Evolutionary conservation across 2,113 vertebrate species (phyloP).

Genomic region (Podocnemis expansa): DNA sequence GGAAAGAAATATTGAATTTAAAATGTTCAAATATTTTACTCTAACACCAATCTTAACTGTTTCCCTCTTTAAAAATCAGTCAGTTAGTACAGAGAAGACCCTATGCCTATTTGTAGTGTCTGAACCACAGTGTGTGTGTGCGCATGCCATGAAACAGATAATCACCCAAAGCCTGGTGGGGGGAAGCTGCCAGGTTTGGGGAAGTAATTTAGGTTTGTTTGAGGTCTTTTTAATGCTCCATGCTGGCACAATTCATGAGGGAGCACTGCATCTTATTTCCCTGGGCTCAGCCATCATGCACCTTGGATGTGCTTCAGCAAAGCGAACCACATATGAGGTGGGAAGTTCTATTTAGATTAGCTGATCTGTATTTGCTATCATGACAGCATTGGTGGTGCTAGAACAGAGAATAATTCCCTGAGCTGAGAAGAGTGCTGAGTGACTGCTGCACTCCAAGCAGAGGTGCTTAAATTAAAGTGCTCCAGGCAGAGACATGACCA

Average conservation of each 20-base stretch:
- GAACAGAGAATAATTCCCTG: accelerated
- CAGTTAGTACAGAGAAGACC: background rate
- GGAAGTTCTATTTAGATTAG: accelerated
- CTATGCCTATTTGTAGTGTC: background rate
- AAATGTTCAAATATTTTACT: background rate
- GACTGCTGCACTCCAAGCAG: background rate
- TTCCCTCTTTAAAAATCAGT: background rate
- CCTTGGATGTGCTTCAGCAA: accelerated
- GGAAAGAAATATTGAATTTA: background rate
- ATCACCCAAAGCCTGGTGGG: background rate
- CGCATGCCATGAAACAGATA: background rate
- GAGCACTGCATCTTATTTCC: background rate
- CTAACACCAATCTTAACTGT: accelerated
- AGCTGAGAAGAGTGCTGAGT: accelerated
- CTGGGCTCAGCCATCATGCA: background rate
- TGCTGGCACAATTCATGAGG: background rate
- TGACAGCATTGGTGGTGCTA: background rate
- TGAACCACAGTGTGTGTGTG: background rate
- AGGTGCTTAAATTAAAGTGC: accelerated
- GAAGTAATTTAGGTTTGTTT: background rate
- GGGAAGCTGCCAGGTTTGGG: background rate
- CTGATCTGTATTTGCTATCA: background rate
- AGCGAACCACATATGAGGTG: accelerated
- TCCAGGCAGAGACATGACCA: background rate
- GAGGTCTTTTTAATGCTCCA: background rate